Conservation (phyloP, 2,888 invertebrate genomes). For the Apomyelois bistriatella region DNA sequence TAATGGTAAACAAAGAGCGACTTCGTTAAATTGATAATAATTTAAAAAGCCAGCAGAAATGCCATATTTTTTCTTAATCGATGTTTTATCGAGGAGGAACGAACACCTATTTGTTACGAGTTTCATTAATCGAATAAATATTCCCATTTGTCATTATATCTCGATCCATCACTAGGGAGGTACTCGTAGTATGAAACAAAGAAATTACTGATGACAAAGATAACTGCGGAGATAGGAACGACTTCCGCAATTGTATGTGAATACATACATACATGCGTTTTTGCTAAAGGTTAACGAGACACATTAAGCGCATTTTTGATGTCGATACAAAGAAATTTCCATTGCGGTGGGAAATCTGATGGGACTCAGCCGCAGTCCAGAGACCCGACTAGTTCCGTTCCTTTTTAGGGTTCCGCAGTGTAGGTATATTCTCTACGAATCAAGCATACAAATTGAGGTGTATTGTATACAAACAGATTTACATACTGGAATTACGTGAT, state of each 20-base stretch:
- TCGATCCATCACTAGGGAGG: not conserved
- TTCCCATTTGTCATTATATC: slow-evolving; percentile 6
- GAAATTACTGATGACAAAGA: slow-evolving; percentile 19
- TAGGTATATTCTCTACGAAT: no score
- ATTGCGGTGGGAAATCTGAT: slow-evolving; percentile 44
- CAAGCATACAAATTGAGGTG: no score
- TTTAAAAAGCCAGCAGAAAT: no score
- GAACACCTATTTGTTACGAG: not conserved
- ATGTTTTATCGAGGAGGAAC: not conserved
- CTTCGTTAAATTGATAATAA: not conserved
- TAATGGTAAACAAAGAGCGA: no score
- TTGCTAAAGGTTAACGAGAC: slow-evolving; percentile 63
- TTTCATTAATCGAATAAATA: slow-evolving; percentile 7
- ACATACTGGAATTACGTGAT: no score
- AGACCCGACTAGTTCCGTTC: slow-evolving; percentile 9
- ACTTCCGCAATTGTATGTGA: slow-evolving; percentile 60
- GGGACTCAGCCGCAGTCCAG: slow-evolving; percentile 35
- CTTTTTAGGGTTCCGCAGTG: slow-evolving; percentile 12
- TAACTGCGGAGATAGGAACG: slow-evolving; percentile 31
- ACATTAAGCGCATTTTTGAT: slow-evolving; percentile 54
- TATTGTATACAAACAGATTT: no score
- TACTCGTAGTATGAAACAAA: not conserved
- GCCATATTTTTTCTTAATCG: not conserved
- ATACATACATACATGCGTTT: slow-evolving; percentile 41
- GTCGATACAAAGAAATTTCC: slow-evolving; percentile 41